Conservation (phyloP, 2,113 vertebrate genomes). For the Thymallus thymallus region DNA sequence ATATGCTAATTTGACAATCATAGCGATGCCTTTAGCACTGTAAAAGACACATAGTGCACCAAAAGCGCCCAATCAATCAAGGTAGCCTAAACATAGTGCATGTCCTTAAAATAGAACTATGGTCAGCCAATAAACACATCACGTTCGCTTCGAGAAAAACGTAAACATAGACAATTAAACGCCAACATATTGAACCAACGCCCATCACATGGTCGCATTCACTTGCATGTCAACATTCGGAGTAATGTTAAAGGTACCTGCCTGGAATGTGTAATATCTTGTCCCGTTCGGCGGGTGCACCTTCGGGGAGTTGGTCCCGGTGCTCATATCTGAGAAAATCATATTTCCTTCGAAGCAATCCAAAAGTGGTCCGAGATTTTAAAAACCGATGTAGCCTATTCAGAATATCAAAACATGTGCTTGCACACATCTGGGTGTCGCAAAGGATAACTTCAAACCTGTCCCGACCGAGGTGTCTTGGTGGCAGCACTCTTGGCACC, state of each 20-base stretch:
- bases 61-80: background rate
- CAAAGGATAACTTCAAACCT: conserved; percentile 69
- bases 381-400: conserved; percentile 60
- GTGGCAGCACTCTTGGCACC: conserved; percentile 58
- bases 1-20: background rate
- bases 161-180: background rate
- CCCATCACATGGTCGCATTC: background rate
- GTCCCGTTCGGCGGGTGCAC: conserved; percentile 96
- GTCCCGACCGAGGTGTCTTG: conserved; percentile 64
- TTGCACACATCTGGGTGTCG: conserved; percentile 62
- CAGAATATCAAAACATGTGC: conserved; percentile 69
- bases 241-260: conserved; percentile 69
- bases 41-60: background rate
- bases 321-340: conserved; percentile 98
- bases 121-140: background rate
- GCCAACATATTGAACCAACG: background rate
- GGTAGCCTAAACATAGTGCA: background rate
- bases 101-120: background rate
- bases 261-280: conserved; percentile 96
- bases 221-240: background rate
- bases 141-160: background rate
- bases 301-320: conserved; percentile 93
- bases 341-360: conserved; percentile 85
- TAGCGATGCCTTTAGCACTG: background rate
- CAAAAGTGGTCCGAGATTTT: conserved; percentile 72